A percentile compares a stretch with the other conserved stretches of the same genome.
Evolutionary conservation across 1,140 invertebrate genomes (phyloP).

Genomic region (Leptonema lineaticorne): DNA sequence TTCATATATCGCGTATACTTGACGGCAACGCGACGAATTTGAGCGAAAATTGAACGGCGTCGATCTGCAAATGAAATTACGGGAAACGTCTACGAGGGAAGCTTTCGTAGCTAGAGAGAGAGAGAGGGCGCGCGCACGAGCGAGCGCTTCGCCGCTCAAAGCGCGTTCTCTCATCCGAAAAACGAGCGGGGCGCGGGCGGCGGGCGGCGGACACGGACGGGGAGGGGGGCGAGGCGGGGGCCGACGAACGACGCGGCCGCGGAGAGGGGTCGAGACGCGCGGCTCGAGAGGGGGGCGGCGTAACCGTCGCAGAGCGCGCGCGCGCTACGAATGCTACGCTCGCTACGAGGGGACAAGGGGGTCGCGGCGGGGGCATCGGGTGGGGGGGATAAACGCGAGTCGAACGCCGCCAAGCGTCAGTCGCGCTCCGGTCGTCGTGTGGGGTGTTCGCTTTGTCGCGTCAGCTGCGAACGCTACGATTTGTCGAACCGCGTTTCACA

Average conservation of each 20-base stretch:
- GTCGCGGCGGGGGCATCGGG: not conserved
- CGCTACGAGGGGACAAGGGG: not conserved
- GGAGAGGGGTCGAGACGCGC: not conserved
- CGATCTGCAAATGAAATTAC: not conserved
- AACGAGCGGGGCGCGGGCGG: not conserved
- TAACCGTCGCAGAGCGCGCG: no score
- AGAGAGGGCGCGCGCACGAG: not conserved
- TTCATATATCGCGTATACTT: no score
- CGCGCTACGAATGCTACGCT: no score
- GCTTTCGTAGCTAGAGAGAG: not conserved
- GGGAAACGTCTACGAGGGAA: not conserved
- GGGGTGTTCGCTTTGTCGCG: not conserved
- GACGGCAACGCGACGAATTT: no score
- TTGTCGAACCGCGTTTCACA: not conserved
- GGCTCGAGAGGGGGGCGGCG: not conserved
- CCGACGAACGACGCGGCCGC: not conserved
- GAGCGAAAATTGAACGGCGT: not conserved
- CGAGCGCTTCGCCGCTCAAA: not conserved
- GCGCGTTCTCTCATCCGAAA: not conserved
- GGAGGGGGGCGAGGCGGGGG: not conserved
- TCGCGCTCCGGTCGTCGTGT: conserved; percentile 1
- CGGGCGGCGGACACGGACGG: not conserved
- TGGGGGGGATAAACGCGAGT: not conserved
- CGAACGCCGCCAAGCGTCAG: not conserved
- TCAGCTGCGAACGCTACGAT: not conserved